A percentile compares a stretch with the other conserved stretches of the same genome.
These are phyloP conservation scores for Euspilapteryx auroguttella DNA, from an alignment of 2,888 invertebrate genomes.

Conservation along the genomic window DNA sequence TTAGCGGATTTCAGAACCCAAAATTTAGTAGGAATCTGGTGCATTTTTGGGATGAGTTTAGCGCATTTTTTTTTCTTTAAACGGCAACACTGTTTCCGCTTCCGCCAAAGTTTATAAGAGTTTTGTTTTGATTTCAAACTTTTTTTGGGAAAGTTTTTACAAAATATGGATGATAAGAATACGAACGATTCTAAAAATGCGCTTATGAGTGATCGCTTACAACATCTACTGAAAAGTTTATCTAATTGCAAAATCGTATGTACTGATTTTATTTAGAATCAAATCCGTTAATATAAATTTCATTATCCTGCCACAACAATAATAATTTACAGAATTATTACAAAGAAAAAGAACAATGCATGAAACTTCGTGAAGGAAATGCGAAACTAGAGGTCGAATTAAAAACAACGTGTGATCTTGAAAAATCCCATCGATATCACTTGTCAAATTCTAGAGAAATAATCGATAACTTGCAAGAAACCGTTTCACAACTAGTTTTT, in stretches of 20 bases:
- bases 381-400: conserved; percentile 31
- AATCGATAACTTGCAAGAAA: conserved; percentile 45
- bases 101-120: no score
- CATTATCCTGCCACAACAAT: no score
- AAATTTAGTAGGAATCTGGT: no score
- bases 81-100: no score
- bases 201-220: conserved; percentile 18
- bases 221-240: conserved; percentile 26
- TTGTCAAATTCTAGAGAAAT: conserved; percentile 40
- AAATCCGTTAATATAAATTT: no score
- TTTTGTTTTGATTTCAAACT: no score
- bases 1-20: no score
- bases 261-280: conserved; percentile 5
- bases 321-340: conserved; percentile 31
- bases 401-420: conserved; percentile 32
- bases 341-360: conserved; percentile 32
- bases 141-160: no score
- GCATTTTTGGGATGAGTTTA: no score
- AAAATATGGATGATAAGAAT: no score
- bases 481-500: conserved; percentile 41
- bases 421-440: conserved; percentile 45
- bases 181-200: conserved; percentile 5
- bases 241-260: conserved; percentile 40
- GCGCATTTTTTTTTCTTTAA: no score
- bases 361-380: conserved; percentile 27